These are phyloP conservation scores for Conchocele bisecta DNA, from an alignment of 2,888 invertebrate species.

Conservation along the genomic window DNA sequence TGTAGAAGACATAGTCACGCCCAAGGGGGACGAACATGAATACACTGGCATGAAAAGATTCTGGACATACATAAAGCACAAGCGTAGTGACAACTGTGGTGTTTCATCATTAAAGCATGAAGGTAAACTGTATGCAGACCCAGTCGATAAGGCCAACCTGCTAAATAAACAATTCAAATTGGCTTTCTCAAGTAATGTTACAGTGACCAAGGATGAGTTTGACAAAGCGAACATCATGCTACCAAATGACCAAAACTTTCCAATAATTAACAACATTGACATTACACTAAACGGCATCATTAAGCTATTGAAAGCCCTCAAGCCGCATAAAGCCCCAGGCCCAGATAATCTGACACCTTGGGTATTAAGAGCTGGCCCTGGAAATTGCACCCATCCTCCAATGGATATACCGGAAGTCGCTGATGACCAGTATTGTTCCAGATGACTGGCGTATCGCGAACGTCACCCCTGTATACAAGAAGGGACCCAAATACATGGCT, in stretches of 20 bases:
- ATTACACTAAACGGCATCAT: conserved; percentile 12
- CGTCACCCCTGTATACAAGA: conserved; percentile 19
- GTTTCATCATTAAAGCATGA: conserved; percentile 14
- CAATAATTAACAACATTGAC: neutral
- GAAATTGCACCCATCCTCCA: conserved; percentile 2
- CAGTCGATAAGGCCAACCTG: conserved; percentile 4
- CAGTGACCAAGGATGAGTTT: neutral
- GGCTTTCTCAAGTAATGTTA: neutral
- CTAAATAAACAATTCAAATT: conserved; percentile 13
- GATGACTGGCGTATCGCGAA: conserved; percentile 15
- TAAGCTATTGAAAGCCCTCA: conserved; percentile 9
- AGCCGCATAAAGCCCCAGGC: conserved; percentile 5
- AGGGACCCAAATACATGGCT: conserved; percentile 17
- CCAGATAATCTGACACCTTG: conserved; percentile 3
- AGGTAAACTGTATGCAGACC: conserved; percentile 7
- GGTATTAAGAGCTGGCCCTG: neutral
- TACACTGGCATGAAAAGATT: conserved; percentile 9
- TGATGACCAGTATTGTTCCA: conserved; percentile 13
- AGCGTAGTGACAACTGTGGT: neutral
- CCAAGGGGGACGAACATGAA: neutral
- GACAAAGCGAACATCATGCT: neutral
- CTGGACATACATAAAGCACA: conserved; percentile 31
- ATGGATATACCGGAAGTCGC: conserved; percentile 10
- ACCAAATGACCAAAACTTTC: neutral
- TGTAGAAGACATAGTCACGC: conserved; percentile 23